phyloP scores from a whole-genome alignment of 92 coral and sea anemone species.

The Paragorgia papillata region DNA sequence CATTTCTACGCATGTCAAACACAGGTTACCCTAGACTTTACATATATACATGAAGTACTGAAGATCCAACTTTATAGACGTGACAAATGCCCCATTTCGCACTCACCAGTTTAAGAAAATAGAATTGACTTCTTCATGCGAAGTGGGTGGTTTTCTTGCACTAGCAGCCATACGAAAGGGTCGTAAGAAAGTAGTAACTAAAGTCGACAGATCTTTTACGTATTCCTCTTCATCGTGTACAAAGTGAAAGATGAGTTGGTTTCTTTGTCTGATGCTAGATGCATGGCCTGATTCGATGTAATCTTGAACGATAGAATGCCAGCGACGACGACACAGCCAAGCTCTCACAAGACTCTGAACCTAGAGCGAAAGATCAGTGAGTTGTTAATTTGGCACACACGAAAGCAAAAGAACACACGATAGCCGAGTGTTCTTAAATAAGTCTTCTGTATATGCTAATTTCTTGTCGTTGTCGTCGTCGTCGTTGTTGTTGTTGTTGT shows the following conservation, averaged over 20 bases:
- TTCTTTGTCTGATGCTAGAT: conserved; percentile 96
- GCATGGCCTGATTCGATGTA: conserved; percentile 99
- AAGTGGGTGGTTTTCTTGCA: conserved; percentile 85
- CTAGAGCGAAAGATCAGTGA: conserved; percentile 41
- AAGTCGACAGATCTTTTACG: conserved; percentile 77
- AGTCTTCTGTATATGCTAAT: too few relatives aligned
- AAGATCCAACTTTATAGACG: too few relatives aligned
- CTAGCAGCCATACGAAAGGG: conserved; percentile 99
- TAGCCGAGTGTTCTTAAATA: too few relatives aligned
- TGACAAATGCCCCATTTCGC: too few relatives aligned
- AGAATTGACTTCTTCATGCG: conserved; percentile 96
- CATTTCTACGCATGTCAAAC: too few relatives aligned
- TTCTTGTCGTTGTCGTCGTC: too few relatives aligned
- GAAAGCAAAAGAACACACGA: too few relatives aligned
- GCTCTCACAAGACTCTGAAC: conserved; percentile 97
- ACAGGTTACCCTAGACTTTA: too few relatives aligned
- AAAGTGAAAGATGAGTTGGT: conserved; percentile 84
- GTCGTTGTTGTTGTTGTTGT: too few relatives aligned
- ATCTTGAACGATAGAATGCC: conserved; percentile 93
- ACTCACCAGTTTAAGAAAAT: conserved; percentile 96
- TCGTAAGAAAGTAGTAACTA: conserved; percentile 87
- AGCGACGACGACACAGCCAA: conserved; percentile 99
- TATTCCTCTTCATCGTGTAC: conserved; percentile 90
- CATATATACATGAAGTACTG: too few relatives aligned
- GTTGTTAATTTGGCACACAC: too few relatives aligned